A percentile compares a stretch with the other conserved stretches of the same genome.
Conservation (phyloP, 1,140 invertebrate genomes). For the Trissolcus basalis region DNA sequence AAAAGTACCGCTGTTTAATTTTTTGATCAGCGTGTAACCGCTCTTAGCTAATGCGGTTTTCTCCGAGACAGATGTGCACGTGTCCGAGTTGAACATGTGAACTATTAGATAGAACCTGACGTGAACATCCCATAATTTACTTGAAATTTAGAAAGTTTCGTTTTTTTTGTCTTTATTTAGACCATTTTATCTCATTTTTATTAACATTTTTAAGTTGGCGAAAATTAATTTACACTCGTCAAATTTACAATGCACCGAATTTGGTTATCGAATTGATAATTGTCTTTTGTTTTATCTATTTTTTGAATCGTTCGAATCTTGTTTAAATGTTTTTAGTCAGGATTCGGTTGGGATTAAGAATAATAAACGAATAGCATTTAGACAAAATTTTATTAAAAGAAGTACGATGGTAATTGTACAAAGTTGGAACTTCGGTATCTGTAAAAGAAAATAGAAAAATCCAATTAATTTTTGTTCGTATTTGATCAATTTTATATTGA, state of each 20-base stretch:
- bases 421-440: constrained; percentile 13
- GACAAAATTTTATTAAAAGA: constrained; percentile 40
- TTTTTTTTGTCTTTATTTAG: neutral
- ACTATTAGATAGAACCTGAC: neutral
- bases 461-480: neutral
- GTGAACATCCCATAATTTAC: constrained; percentile 6
- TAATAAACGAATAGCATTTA: constrained; percentile 16
- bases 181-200: neutral
- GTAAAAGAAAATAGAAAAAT: constrained; percentile 26
- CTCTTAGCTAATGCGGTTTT: constrained; percentile 19
- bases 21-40: constrained; percentile 37
- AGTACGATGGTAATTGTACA: constrained; percentile 15
- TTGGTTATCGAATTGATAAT: too few species aligned
- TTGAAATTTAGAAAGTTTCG: neutral
- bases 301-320: constrained; percentile 6
- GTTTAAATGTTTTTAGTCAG: constrained; percentile 2
- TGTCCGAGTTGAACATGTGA: constrained; percentile 36
- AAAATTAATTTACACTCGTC: too few species aligned
- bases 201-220: too few species aligned
- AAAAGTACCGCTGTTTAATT: constrained; percentile 39
- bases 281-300: neutral
- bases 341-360: constrained; percentile 3
- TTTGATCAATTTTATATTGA: neutral
- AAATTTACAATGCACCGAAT: too few species aligned
- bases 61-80: constrained; percentile 6